phyloP scores from a whole-genome alignment of 2,888 invertebrate genomes.

The Drosophila ustulata region DNA sequence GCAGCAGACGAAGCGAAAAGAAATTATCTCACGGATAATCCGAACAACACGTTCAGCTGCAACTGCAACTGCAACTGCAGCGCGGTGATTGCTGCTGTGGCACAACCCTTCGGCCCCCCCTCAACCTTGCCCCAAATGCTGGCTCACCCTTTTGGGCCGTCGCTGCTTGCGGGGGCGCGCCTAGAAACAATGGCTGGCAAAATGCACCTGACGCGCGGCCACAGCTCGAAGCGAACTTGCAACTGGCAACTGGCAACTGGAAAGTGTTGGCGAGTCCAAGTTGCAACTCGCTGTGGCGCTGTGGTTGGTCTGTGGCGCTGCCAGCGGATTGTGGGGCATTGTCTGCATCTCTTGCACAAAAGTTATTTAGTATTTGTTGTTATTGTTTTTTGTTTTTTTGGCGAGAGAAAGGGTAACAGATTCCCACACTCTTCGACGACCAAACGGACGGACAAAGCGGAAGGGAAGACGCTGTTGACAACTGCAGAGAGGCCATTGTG shows the following conservation, averaged over 20 bases:
- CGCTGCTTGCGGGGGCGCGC: constrained; percentile 67
- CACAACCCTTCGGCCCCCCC: background rate
- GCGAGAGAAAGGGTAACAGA: constrained; percentile 82
- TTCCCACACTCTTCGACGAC: constrained; percentile 76
- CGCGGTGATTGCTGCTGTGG: constrained; percentile 12
- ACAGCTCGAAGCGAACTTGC: too few species aligned
- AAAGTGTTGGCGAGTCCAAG: constrained; percentile 47
- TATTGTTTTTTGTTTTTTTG: constrained; percentile 31
- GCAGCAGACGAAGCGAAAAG: constrained; percentile 28
- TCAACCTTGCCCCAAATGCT: constrained; percentile 60
- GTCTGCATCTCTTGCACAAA: constrained; percentile 51
- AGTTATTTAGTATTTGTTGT: constrained; percentile 73
- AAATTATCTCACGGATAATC: constrained; percentile 81
- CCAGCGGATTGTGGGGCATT: constrained; percentile 24
- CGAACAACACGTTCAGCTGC: constrained; percentile 72
- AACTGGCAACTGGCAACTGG: constrained; percentile 41
- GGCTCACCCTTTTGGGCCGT: constrained; percentile 55
- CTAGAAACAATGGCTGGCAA: constrained; percentile 57
- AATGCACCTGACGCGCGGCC: constrained; percentile 70
- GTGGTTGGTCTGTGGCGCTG: constrained; percentile 58
- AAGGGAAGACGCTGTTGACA: constrained; percentile 65
- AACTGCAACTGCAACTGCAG: constrained; percentile 18
- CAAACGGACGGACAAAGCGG: constrained; percentile 23
- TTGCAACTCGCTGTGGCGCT: constrained; percentile 42
- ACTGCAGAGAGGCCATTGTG: constrained; percentile 64